Evolutionary conservation across 2,797 vertebrate genomes (phyloP).

Genomic region (Poliocrania exsul): DNA sequence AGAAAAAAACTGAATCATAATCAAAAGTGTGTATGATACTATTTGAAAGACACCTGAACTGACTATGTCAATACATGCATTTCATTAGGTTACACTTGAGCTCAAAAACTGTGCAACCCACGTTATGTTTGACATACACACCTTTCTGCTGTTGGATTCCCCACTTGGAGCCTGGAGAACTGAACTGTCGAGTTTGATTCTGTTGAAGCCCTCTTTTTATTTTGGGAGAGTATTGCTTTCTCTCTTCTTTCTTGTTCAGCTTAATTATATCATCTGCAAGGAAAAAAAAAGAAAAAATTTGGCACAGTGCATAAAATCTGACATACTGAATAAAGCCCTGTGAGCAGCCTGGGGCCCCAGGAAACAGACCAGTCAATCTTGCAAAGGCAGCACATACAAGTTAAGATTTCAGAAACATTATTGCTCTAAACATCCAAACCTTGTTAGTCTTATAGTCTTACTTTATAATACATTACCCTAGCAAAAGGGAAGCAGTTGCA

Average conservation of each 20-base stretch:
- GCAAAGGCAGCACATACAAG: background rate
- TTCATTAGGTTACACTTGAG: background rate
- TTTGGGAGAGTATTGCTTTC: constrained; percentile 79
- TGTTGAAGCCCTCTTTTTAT: constrained; percentile 81
- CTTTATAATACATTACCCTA: background rate
- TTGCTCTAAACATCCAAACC: background rate
- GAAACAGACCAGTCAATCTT: background rate
- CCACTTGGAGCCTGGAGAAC: constrained; percentile 71
- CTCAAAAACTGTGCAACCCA: background rate
- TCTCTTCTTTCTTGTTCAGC: constrained; percentile 91
- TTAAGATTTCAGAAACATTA: background rate
- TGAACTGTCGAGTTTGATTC: constrained; percentile 70
- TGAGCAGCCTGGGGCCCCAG: background rate
- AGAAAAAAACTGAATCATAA: background rate
- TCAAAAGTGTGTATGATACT: background rate
- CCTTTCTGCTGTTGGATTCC: constrained; percentile 76
- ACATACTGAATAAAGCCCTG: background rate
- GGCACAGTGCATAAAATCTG: background rate
- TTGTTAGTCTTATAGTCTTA: background rate
- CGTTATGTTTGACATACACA: background rate
- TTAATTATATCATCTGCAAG: constrained; percentile 93
- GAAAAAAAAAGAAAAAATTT: background rate
- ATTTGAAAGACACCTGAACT: background rate
- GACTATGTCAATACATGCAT: background rate
- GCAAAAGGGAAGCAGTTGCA: background rate